These are phyloP conservation scores for Lutjanus campechanus DNA, from an alignment of 2,797 vertebrate genomes.

Conservation along the genomic window DNA sequence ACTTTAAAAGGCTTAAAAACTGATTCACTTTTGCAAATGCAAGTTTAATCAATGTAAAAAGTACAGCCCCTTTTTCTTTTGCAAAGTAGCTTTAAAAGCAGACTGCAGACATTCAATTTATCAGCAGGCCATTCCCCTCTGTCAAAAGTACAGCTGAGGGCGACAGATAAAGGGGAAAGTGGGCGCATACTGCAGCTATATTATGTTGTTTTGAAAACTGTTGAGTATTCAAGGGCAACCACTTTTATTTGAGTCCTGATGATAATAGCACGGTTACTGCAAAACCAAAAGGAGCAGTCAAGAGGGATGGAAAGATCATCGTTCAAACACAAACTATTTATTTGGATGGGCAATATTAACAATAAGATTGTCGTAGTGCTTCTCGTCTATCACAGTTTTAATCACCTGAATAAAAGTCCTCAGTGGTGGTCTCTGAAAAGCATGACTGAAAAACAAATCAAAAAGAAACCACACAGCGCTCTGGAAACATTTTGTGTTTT, in stretches of 20 bases:
- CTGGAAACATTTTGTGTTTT: conserved; percentile 11
- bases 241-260: conserved; percentile 25
- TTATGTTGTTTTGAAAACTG: conserved; percentile 30
- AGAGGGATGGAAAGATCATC: conserved; percentile 10
- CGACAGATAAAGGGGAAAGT: conserved; percentile 20
- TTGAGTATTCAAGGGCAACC: conserved; percentile 22
- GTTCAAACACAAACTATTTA: conserved; percentile 12
- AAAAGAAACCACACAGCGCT: conserved; percentile 8
- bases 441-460: not conserved
- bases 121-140: not conserved
- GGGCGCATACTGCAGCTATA: not conserved
- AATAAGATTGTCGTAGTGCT: not conserved
- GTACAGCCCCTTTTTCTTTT: not conserved
- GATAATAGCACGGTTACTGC: conserved; percentile 3
- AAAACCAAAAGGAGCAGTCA: conserved; percentile 32
- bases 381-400: conserved; percentile 2
- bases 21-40: conserved; percentile 24
- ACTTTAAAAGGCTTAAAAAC: conserved; percentile 5
- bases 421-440: conserved; percentile 18
- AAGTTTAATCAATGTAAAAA: conserved; percentile 25
- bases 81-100: conserved; percentile 48
- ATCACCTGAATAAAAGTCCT: conserved; percentile 3
- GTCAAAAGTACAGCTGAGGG: conserved; percentile 33
- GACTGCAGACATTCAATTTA: conserved; percentile 34
- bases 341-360: conserved; percentile 35